Evolutionary conservation across 2,797 vertebrate species (phyloP), one percentile per base, ranked within the genome.

Genomic region (Sebastes hubbsi): DNA sequence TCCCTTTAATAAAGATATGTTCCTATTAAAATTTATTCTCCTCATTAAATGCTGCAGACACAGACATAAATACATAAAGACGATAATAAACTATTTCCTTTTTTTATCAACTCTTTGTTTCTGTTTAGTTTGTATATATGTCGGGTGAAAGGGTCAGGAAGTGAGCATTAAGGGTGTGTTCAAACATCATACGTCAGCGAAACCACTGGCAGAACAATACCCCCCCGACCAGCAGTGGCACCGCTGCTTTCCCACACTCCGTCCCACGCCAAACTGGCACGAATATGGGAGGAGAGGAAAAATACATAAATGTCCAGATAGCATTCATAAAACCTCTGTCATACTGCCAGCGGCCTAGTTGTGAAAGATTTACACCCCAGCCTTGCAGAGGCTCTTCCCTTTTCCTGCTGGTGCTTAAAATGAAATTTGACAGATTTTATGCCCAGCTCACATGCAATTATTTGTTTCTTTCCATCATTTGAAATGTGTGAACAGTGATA

Each of bases 141-240:
- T 32, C 12, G 58, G 59, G 77, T 46, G 76, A 82, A 71, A 66
- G 82, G 38, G 38, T 80, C 84, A 92, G 93, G 92, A 94, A 91
- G 85, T 70, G 42, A 87, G 65, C 61, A 36, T 67, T 77, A 61
- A 76, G 93, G 88, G 92, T 73, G 89, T 86, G 83, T 71, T 87
- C 71, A 90, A 90, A 91, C 89, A 88, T 81, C 82, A 72, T 68
- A 87, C 78, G 30, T 86, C 90, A 88, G 56, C 74, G 1, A 20
- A 78, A 68, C 64, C 63, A 1, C 67, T 32, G 59, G 73, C 82
- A 91, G 90, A 94, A 95, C 94, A 95, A 95, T 95, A 66, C 70
- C 71, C 58, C 71, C 61, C 2, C 18, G 11, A 30, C 32, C 82
- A 79, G 77, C 72, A 89, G 85, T 81, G 84, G 87, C 86, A 82